A percentile compares a stretch with the other conserved stretches of the same genome.
Conservation (phyloP, 1,140 invertebrate species). For the Ectropis grisescens region DNA sequence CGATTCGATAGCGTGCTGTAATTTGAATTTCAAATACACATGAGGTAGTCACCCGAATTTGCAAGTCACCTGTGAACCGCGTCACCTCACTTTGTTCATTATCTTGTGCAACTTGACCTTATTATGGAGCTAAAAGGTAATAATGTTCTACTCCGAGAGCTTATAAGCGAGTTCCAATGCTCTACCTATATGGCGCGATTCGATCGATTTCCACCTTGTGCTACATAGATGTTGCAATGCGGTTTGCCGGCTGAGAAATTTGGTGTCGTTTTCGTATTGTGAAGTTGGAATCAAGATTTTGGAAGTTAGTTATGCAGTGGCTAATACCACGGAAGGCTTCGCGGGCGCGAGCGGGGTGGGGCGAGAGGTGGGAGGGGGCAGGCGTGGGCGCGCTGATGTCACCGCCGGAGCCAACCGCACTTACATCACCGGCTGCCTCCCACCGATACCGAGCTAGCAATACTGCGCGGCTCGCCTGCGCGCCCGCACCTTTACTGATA, state of each 20-base stretch:
- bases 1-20: slow-evolving; percentile 1
- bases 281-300: too few species aligned
- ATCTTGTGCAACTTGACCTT: slow-evolving; percentile 15
- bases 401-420: slow-evolving; percentile 51
- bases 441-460: slow-evolving; percentile 25
- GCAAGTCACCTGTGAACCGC: slow-evolving; percentile 11
- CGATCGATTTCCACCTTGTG: too few species aligned
- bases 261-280: too few species aligned
- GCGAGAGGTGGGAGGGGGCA: slow-evolving; percentile 21
- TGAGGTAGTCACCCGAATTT: slow-evolving; percentile 1
- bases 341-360: slow-evolving; percentile 20
- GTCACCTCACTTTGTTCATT: slow-evolving; percentile 9
- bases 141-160: too few species aligned
- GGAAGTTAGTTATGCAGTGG: too few species aligned
- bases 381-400: slow-evolving; percentile 58
- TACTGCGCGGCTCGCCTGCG: too few species aligned
- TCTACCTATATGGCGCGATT: too few species aligned
- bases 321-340: slow-evolving; percentile 50
- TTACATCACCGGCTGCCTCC: slow-evolving; percentile 52
- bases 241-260: too few species aligned
- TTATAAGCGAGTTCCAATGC: too few species aligned
- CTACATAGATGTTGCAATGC: too few species aligned
- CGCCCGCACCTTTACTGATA: slow-evolving; percentile 12
- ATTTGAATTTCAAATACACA: slow-evolving; percentile 17
- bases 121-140: slow-evolving; percentile 13